phyloP scores from a whole-genome alignment of 2,888 invertebrate species.

The Deroplatys truncata region DNA sequence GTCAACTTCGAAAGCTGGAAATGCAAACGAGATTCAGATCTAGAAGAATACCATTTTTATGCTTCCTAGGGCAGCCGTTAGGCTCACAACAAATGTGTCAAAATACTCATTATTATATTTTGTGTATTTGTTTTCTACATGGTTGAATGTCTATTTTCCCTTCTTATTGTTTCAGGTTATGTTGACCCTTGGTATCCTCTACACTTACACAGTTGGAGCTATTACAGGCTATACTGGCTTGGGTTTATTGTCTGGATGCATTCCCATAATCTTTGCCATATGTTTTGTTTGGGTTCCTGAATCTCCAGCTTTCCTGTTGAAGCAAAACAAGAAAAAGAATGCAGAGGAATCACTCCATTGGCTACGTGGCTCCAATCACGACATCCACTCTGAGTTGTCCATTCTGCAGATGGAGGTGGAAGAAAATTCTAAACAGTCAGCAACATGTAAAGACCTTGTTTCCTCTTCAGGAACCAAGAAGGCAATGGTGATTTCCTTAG shows the following conservation, averaged over 20 bases:
- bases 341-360: conserved; percentile 58
- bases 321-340: conserved; percentile 48
- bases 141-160: not conserved
- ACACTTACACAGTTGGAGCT: conserved; percentile 55
- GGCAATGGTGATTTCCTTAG: conserved; percentile 61
- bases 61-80: no score
- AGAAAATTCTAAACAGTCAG: conserved; percentile 40
- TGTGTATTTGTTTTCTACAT: no score
- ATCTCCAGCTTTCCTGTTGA: conserved; percentile 60
- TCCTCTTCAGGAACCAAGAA: conserved; percentile 59
- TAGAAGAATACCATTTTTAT: no score
- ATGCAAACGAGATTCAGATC: no score
- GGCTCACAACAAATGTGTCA: no score
- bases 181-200: conserved; percentile 77
- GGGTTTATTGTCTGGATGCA: conserved; percentile 44
- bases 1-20: no score
- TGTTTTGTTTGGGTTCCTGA: conserved; percentile 57
- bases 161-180: conserved; percentile 58
- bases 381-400: conserved; percentile 52
- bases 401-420: conserved; percentile 46
- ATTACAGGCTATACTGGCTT: conserved; percentile 45
- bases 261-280: conserved; percentile 45
- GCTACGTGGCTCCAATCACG: conserved; percentile 58
- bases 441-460: conserved; percentile 53
- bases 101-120: no score